phyloP scores from a whole-genome alignment of 2,888 invertebrate species.

The Drosophila peninsularis region DNA sequence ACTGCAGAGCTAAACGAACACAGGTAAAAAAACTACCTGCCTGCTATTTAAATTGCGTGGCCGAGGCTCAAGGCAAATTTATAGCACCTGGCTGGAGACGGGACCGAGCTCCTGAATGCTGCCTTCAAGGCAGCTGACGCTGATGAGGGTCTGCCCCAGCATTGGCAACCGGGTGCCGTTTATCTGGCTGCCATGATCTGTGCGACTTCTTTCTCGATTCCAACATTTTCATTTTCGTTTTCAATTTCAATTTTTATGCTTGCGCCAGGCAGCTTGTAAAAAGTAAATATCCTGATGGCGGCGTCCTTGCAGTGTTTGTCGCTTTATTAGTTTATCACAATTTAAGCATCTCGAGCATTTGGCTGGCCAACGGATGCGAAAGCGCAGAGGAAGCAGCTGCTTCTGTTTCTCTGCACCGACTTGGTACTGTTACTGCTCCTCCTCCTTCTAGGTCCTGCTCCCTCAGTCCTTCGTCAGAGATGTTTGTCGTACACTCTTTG shows the following conservation, averaged over 20 bases:
- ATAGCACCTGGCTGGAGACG: constrained; percentile 56
- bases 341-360: constrained; percentile 65
- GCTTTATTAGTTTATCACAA: constrained; percentile 78
- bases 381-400: constrained; percentile 54
- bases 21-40: constrained; percentile 53
- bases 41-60: constrained; percentile 60
- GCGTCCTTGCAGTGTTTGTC: constrained; percentile 68
- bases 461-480: constrained; percentile 50
- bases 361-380: constrained; percentile 36
- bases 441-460: constrained; percentile 38
- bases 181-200: constrained; percentile 64
- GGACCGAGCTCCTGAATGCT: constrained; percentile 17
- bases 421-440: constrained; percentile 14
- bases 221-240: constrained; percentile 74
- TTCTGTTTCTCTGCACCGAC: constrained; percentile 27
- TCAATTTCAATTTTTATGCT: constrained; percentile 76
- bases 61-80: constrained; percentile 51
- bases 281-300: constrained; percentile 73
- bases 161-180: constrained; percentile 14
- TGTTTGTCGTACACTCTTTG: constrained; percentile 57
- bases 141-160: constrained; percentile 63
- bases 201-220: constrained; percentile 60
- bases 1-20: constrained; percentile 48
- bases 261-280: constrained; percentile 65
- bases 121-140: constrained; percentile 49